These are phyloP conservation scores for Aegithalos caudatus DNA, from an alignment of 2,113 vertebrate species.

Conservation along the genomic window DNA sequence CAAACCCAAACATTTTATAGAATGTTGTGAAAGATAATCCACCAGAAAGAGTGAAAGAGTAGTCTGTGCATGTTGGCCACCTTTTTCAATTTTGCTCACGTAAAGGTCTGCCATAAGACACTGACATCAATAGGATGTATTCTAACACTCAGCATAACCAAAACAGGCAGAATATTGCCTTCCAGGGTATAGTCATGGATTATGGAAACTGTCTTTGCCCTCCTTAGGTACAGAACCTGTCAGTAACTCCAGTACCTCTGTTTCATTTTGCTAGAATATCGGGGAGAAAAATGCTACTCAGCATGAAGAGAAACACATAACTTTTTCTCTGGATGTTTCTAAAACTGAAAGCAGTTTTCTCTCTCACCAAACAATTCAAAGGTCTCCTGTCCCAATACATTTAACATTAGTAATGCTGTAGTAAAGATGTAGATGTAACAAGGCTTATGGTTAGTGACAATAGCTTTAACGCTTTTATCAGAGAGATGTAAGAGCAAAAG, in stretches of 20 bases:
- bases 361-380: neutral
- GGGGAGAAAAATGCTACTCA: neutral
- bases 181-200: neutral
- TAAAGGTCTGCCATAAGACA: neutral
- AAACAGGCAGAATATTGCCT: neutral
- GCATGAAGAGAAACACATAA: neutral
- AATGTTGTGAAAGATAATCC: neutral
- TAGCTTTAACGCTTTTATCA: neutral
- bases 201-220: neutral
- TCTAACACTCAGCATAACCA: neutral
- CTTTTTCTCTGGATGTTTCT: neutral
- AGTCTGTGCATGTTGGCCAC: neutral
- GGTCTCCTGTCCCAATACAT: neutral
- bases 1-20: neutral
- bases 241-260: neutral
- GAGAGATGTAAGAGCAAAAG: neutral
- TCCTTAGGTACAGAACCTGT: neutral
- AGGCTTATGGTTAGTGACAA: neutral
- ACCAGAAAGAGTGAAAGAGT: neutral
- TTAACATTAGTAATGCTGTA: neutral
- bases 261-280: neutral
- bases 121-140: neutral
- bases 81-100: neutral
- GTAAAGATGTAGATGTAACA: neutral
- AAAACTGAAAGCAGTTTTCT: neutral